Percentiles rank a stretch among this genome's conserved stretches.
Conservation (phyloP, 2,113 vertebrate genomes). For the Cyprinodon variegatus region DNA sequence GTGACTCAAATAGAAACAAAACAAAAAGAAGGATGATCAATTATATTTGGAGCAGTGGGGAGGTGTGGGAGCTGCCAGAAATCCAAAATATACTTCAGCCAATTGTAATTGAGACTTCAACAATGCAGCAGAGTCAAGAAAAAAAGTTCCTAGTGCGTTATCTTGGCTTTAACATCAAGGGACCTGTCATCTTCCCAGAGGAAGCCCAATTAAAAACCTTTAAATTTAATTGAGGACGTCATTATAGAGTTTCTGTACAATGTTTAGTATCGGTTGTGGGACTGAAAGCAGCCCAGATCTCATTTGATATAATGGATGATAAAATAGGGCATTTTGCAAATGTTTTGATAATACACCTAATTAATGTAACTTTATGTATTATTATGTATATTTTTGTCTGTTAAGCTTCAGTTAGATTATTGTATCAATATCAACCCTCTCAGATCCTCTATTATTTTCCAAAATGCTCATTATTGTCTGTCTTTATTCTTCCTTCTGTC, state of each 20-base stretch:
- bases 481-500: neutral
- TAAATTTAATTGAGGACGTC: neutral
- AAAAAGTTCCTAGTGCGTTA: neutral
- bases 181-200: slow-evolving; percentile 46
- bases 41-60: slow-evolving; percentile 11
- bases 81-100: slow-evolving; percentile 36
- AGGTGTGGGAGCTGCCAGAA: slow-evolving; percentile 27
- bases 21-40: neutral
- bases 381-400: neutral
- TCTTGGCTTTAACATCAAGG: slow-evolving; percentile 63
- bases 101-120: neutral
- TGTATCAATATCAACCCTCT: neutral
- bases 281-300: too few species aligned
- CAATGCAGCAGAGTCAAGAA: rapidly evolving
- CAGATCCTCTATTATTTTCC: neutral
- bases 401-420: neutral
- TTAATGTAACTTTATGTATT: neutral
- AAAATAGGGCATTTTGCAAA: too few species aligned
- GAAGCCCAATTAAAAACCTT: neutral
- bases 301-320: too few species aligned
- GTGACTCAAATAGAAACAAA: rapidly evolving
- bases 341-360: too few species aligned
- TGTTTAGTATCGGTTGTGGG: too few species aligned
- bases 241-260: neutral
- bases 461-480: neutral